Conservation (phyloP, 64 coral and sea anemone species). For the Stichodactyla helianthus region DNA sequence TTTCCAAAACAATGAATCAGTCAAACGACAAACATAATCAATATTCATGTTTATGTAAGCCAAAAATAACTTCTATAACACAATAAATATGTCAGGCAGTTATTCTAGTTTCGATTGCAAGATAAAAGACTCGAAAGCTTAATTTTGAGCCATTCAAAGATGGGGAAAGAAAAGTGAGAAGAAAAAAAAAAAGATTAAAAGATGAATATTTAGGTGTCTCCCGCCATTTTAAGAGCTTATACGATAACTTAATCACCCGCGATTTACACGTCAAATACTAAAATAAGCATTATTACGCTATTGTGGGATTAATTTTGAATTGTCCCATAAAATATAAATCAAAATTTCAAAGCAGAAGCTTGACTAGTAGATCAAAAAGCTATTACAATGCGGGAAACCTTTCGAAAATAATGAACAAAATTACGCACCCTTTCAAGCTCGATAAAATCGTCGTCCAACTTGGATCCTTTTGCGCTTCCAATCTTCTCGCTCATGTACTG, state of each 20-base stretch:
- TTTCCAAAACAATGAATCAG: no score
- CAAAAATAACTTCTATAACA: no score
- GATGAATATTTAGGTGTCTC: neutral
- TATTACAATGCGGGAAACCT: neutral
- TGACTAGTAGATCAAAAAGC: neutral
- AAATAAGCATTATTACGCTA: neutral
- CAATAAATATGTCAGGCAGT: no score
- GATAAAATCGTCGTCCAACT: slow-evolving; percentile 87
- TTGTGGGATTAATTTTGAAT: neutral
- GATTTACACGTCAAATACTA: neutral
- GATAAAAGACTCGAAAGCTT: no score
- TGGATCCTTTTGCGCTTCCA: slow-evolving; percentile 86
- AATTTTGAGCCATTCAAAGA: no score
- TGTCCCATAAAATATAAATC: neutral
- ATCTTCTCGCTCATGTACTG: slow-evolving; percentile 99
- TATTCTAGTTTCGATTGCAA: no score
- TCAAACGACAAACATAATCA: no score
- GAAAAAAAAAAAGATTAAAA: neutral
- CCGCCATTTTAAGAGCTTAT: neutral
- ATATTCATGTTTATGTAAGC: no score
- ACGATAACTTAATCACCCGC: neutral
- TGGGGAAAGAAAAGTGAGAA: neutral
- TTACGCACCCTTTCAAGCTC: slow-evolving; percentile 91
- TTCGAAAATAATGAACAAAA: neutral
- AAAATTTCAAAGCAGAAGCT: neutral